phyloP scores from a whole-genome alignment of 1,140 invertebrate genomes.

The Vollenhovia emeryi region DNA sequence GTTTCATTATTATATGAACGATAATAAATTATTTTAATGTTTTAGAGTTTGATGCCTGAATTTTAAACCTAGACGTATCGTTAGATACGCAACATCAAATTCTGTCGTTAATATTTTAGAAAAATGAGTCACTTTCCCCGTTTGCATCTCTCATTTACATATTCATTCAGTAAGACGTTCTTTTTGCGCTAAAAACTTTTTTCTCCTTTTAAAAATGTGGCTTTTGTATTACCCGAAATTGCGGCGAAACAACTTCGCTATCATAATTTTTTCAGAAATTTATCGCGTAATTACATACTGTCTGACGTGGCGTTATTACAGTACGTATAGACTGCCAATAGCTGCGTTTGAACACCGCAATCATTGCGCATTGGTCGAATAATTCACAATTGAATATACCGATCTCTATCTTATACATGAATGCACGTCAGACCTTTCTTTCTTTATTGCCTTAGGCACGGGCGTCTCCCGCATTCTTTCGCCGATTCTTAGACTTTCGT shows the following conservation, averaged over 20 bases:
- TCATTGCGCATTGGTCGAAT: conserved; percentile 63
- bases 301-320: background rate
- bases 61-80: background rate
- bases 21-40: background rate
- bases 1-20: too few species aligned
- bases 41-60: background rate
- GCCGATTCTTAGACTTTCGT: conserved; percentile 43
- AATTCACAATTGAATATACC: conserved; percentile 36
- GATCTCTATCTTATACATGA: conserved; percentile 46
- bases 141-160: background rate
- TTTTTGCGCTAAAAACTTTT: background rate
- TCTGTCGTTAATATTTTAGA: conserved; percentile 55
- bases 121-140: conserved; percentile 54
- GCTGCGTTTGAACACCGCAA: conserved; percentile 41
- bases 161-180: background rate
- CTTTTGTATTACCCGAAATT: background rate
- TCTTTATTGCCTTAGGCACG: conserved; percentile 17
- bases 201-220: background rate
- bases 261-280: background rate
- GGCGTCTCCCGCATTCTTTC: conserved; percentile 32
- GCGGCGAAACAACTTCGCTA: background rate
- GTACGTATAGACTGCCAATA: background rate
- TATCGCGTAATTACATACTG: conserved; percentile 3
- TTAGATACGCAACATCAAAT: background rate
- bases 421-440: conserved; percentile 20